Conservation (phyloP, 2,113 vertebrate species). For the Vanacampus margaritifer region DNA sequence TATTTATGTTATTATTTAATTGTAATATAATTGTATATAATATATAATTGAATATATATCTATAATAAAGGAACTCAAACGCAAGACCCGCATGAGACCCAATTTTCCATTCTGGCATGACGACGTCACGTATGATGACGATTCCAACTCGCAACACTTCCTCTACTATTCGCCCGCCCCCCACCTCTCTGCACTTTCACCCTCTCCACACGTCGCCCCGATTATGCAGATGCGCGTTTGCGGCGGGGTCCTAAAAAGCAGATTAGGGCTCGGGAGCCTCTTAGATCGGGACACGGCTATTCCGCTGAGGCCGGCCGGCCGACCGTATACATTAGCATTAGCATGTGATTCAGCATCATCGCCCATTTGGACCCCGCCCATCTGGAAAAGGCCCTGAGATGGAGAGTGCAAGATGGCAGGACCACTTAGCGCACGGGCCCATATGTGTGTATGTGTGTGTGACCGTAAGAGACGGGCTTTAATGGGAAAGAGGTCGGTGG, state of each 20-base stretch:
- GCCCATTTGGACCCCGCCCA: not conserved
- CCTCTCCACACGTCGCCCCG: conserved; percentile 83
- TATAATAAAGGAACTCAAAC: no score
- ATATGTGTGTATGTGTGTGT: conserved; percentile 26
- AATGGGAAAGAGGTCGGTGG: conserved; percentile 34
- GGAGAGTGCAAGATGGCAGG: conserved; percentile 42
- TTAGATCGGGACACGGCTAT: conserved; percentile 70
- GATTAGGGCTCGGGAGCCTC: conserved; percentile 76
- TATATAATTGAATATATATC: no score
- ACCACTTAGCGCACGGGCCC: conserved; percentile 44
- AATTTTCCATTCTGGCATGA: not conserved
- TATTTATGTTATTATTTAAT: no score
- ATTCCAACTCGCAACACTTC: not conserved
- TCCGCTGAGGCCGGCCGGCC: conserved; percentile 67
- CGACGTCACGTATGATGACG: not conserved
- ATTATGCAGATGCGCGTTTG: conserved; percentile 88
- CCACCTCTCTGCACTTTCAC: conserved; percentile 46
- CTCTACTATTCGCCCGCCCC: no score
- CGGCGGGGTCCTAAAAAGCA: conserved; percentile 70
- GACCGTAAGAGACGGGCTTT: conserved; percentile 32
- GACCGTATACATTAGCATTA: conserved; percentile 43
- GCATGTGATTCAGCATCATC: conserved; percentile 3
- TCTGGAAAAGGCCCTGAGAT: conserved; percentile 19
- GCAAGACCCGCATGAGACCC: no score
- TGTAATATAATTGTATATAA: no score